Base-by-base conservation (phyloP, 53 echinoderm and acorn worm genomes). In the Echinometra lucunter region DNA sequence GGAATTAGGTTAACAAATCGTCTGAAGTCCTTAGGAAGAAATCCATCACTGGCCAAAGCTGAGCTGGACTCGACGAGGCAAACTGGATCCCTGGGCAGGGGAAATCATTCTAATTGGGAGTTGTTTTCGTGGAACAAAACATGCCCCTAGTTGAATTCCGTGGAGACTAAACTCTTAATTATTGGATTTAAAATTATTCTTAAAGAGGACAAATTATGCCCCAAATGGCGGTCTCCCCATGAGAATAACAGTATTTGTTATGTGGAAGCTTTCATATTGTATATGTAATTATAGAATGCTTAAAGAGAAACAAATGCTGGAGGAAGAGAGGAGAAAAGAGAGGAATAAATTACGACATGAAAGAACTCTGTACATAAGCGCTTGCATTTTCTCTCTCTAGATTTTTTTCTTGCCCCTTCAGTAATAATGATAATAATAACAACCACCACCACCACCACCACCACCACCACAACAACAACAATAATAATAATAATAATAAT, bases 31-130 rank as follows among this genome's bases (percentile, higher is more conserved):
- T 44, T 25, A 81, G 44, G 44, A 40, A 81, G 38, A 44, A 81
- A 81, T 7, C 25, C 44, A 21, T 23, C 19, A 81, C 44, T 30
- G 40, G 81, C 7, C 23, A 81, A 53, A 53, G 13, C 2, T 81
- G 6, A 23, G 81, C 44, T 40, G 44, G 8, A 81, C 17, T 42
- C 44, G 44, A 1, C 25, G 81, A 81, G 81, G 81, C 81, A 16
- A 81, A 81, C 6, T 25, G 30, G 44, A 81, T 42, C 44, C 19
- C 40, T 81, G 40, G 44, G 38, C 81, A 23, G 23, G 81, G 81
- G 81, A 81, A 81, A 81, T 81, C 23, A 42, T 44, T 81, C 25
- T 81, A 81, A 81, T 81, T 81, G 81, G 44, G 81, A 23, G 81
- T 81, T 81, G 27, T 81, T 42, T 8, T 23, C 81, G 15, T 23